Conservation (phyloP, 2,888 invertebrate genomes). For the Ennomos quercinarius region DNA sequence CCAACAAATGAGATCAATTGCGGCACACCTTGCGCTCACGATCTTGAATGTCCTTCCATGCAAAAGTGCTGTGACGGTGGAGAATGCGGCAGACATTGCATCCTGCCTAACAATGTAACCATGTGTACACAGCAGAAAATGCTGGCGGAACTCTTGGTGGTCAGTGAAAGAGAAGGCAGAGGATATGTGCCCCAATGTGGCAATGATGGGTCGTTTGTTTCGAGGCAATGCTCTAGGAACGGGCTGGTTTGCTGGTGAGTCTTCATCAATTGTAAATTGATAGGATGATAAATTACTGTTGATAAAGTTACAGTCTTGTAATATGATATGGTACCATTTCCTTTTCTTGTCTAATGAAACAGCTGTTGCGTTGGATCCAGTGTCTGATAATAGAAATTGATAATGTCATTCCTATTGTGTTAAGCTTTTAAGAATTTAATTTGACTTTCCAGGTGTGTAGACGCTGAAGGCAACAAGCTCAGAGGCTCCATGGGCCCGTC, state of each 20-base stretch:
- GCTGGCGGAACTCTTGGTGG: slow-evolving; percentile 90
- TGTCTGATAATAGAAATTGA: no score
- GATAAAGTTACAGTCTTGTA: no score
- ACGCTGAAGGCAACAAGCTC: slow-evolving; percentile 90
- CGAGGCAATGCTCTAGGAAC: slow-evolving; percentile 93
- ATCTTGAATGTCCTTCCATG: slow-evolving; percentile 92
- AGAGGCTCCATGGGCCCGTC: slow-evolving; percentile 93
- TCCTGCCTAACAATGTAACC: slow-evolving; percentile 91
- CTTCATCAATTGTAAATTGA: background rate
- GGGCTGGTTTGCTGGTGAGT: slow-evolving; percentile 92
- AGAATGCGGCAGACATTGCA: slow-evolving; percentile 90
- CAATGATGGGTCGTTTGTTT: slow-evolving; percentile 88
- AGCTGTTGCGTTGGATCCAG: no score
- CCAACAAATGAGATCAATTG: slow-evolving; percentile 79
- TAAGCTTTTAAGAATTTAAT: no score
- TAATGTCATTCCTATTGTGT: no score
- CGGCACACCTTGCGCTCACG: slow-evolving; percentile 90
- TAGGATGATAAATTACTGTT: no score
- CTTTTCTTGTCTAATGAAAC: no score
- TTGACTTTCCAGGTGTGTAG: slow-evolving; percentile 87
- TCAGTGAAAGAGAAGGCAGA: slow-evolving; percentile 91
- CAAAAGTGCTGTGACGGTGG: slow-evolving; percentile 93
- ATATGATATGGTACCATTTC: no score
- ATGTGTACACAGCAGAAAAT: slow-evolving; percentile 92
- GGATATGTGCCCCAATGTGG: slow-evolving; percentile 94